A percentile compares a stretch with the other conserved stretches of the same genome.
These are phyloP conservation scores for Neopipo cinnamomea DNA, from an alignment of 2,113 vertebrate genomes.

Conservation along the genomic window DNA sequence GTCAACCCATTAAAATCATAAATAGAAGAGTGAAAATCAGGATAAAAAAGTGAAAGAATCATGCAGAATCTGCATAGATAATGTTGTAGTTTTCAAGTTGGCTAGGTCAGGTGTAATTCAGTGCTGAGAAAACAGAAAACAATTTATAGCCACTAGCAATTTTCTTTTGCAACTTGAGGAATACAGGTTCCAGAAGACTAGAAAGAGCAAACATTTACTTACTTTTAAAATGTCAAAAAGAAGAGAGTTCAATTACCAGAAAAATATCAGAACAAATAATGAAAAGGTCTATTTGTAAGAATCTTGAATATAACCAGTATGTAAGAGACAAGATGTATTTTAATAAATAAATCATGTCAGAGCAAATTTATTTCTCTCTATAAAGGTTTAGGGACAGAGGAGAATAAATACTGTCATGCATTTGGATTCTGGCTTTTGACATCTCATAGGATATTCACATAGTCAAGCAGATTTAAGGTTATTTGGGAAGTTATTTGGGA, in stretches of 20 bases:
- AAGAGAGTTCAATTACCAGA: neutral
- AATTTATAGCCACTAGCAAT: neutral
- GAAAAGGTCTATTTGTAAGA: neutral
- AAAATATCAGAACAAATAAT: neutral
- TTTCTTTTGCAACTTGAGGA: neutral
- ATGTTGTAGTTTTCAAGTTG: neutral
- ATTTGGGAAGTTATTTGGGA: neutral
- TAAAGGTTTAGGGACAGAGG: neutral
- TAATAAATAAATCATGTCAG: neutral
- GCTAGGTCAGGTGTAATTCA: neutral
- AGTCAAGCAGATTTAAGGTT: neutral
- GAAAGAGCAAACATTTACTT: neutral
- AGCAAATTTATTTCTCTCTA: neutral
- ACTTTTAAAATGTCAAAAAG: neutral
- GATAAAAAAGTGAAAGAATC: neutral
- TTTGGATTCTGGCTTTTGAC: neutral
- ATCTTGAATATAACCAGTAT: neutral
- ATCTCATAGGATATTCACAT: neutral
- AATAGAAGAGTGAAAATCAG: neutral
- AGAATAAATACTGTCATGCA: neutral
- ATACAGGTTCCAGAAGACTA: neutral
- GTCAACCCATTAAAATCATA: neutral
- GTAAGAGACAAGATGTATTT: neutral
- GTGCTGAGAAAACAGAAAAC: neutral
- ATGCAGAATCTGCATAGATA: neutral